Base-by-base conservation (phyloP, 2,113 vertebrate species). In the Oryzias curvinotus region DNA sequence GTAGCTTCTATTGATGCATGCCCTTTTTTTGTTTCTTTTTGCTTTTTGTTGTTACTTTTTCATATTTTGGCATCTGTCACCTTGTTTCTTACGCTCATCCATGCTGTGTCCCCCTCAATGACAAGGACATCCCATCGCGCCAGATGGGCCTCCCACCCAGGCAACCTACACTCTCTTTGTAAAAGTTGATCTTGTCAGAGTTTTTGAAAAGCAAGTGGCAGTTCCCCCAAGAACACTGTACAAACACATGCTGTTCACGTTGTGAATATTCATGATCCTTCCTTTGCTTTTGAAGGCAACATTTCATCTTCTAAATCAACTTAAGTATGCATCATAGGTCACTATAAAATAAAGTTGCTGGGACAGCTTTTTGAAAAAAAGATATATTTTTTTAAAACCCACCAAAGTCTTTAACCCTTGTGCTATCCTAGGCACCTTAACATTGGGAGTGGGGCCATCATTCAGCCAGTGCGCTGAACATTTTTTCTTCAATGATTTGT, bases 131-230 rank as follows among this genome's bases (percentile, higher is more conserved):
- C 80, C 85, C 80, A 81, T 75, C 43, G 78, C 17, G 83, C 89
- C 90, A 92, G 88, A 90, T 91, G 89, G 89, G 83, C 82, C 84
- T 83, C 85, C 84, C 75, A 77, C 80, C 64, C 60, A 57, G 75
- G 64, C 61, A 77, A 73, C 82, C 78, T 70, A 78, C 78, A 57
- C 68, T 48, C 71, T 54, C 41, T 65, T 81, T 57, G 70, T 62
- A 82, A 88, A 83, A 88, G 83, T 78, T 78, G 77, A 82, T 77
- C 70, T 73, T 81, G 85, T 87, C 82, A 84, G 64, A 65, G 64
- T 66, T 83, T 36, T 85, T 60, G 63, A 57, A 65, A 83, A 85
- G 80, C 71, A 83, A 85, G 70, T 77, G 70, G 36, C 59, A 56
- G 57, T 54, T 46, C 16, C 52, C 44, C 52, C 3, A 48, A 66